Evolutionary conservation across 2,113 vertebrate species (phyloP).

Genomic region (Eulacestoma nigropectus): DNA sequence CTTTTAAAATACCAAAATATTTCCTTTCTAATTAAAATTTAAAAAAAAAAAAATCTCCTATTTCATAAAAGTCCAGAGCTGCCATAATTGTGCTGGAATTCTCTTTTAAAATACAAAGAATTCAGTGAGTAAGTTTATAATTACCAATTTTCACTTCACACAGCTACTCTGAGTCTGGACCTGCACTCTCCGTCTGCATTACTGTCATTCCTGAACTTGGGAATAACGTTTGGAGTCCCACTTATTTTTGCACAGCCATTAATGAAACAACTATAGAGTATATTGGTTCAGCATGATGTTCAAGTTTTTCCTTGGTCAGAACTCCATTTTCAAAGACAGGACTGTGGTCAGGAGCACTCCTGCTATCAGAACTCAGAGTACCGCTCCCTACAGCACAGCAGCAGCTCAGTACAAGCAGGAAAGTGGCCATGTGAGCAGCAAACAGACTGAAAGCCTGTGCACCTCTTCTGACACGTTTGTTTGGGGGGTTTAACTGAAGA

Average conservation of each 20-base stretch:
- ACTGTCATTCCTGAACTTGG: not conserved
- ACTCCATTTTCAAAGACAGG: not conserved
- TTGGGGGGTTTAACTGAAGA: not conserved
- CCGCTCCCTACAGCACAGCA: not conserved
- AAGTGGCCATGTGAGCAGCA: not conserved
- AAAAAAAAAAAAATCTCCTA: not conserved
- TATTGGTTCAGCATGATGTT: not conserved
- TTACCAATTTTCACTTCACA: not conserved
- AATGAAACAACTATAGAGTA: not conserved
- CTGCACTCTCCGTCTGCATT: not conserved
- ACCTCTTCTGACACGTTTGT: too few relatives aligned
- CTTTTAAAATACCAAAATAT: slow-evolving; percentile 40
- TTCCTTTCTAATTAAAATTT: slow-evolving; percentile 38
- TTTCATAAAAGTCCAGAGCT: slow-evolving; percentile 1
- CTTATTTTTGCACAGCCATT: not conserved
- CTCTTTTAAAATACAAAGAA: not conserved
- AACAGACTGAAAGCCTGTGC: accelerated
- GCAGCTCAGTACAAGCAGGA: not conserved
- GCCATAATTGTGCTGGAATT: not conserved
- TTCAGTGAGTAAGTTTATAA: not conserved
- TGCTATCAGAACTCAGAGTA: not conserved
- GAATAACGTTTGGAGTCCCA: not conserved
- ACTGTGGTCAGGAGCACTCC: not conserved
- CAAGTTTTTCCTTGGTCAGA: not conserved
- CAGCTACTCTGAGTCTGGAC: not conserved